A percentile compares a stretch with the other conserved stretches of the same genome.
These are phyloP conservation scores for Euzophera pinguis DNA, from an alignment of 2,888 invertebrate genomes.

Conservation along the genomic window DNA sequence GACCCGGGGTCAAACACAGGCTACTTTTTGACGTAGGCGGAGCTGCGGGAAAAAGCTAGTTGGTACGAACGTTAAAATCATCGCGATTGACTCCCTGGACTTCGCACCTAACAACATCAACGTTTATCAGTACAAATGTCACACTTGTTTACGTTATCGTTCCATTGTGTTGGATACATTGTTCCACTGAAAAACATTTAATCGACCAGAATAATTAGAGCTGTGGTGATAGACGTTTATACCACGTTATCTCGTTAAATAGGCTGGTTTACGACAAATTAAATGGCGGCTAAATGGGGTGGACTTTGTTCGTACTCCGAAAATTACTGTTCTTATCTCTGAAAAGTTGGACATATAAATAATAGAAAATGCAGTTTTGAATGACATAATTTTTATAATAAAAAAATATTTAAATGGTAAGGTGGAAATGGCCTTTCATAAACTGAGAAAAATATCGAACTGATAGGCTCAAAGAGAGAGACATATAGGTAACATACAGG, in stretches of 20 bases:
- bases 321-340: conserved; percentile 26
- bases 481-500: too few relatives aligned
- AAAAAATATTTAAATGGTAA: too few relatives aligned
- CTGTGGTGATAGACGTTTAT: background rate
- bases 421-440: too few relatives aligned
- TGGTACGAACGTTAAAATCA: too few relatives aligned
- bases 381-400: too few relatives aligned
- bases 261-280: conserved; percentile 17
- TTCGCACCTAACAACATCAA: background rate
- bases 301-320: conserved; percentile 20
- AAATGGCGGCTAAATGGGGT: conserved; percentile 20
- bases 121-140: background rate
- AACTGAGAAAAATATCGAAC: too few relatives aligned
- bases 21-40: too few relatives aligned
- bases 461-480: too few relatives aligned
- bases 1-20: too few relatives aligned
- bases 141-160: background rate
- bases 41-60: too few relatives aligned
- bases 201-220: background rate
- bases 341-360: conserved; percentile 31
- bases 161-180: background rate
- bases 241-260: background rate
- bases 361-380: conserved; percentile 11
- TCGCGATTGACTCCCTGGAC: background rate
- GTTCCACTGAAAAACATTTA: background rate